Evolutionary conservation across 2,113 vertebrate genomes (phyloP).

Genomic region (Suncus etruscus): DNA sequence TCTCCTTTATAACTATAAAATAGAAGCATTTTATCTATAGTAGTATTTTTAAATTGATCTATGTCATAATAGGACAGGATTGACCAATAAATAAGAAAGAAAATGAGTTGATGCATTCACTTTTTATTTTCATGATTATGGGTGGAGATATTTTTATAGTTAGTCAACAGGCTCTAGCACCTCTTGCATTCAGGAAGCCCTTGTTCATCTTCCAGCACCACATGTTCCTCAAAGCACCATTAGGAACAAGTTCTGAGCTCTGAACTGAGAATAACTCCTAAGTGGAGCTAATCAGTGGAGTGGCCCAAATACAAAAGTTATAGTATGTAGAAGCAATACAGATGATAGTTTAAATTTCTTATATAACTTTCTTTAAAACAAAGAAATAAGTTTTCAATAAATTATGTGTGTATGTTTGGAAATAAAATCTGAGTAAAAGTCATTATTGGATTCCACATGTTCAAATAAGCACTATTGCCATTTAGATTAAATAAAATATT

Average conservation of each 20-base stretch:
- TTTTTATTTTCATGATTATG: conserved; percentile 42
- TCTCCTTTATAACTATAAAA: not conserved
- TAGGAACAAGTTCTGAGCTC: too few species aligned
- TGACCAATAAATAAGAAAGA: conserved; percentile 2
- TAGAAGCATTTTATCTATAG: not conserved
- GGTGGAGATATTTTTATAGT: not conserved
- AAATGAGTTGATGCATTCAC: not conserved
- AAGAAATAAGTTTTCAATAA: not conserved
- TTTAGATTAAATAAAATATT: conserved; percentile 26
- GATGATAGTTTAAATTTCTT: not conserved
- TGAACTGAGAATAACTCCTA: too few species aligned
- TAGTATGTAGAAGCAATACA: not conserved
- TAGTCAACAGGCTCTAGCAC: too few species aligned
- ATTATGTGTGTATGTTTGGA: conserved; percentile 41
- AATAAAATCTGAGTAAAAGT: conserved; percentile 51
- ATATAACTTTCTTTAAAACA: conserved; percentile 33
- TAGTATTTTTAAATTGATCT: not conserved
- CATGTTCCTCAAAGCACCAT: too few species aligned
- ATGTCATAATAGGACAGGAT: not conserved
- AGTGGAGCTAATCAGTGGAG: too few species aligned
- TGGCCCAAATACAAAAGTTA: too few species aligned
- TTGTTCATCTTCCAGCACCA: too few species aligned
- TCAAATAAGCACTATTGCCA: conserved; percentile 32
- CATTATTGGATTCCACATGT: conserved; percentile 58
- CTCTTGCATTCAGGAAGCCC: too few species aligned